Conservation (phyloP, 2,113 vertebrate genomes). For the Cavia porcellus region DNA sequence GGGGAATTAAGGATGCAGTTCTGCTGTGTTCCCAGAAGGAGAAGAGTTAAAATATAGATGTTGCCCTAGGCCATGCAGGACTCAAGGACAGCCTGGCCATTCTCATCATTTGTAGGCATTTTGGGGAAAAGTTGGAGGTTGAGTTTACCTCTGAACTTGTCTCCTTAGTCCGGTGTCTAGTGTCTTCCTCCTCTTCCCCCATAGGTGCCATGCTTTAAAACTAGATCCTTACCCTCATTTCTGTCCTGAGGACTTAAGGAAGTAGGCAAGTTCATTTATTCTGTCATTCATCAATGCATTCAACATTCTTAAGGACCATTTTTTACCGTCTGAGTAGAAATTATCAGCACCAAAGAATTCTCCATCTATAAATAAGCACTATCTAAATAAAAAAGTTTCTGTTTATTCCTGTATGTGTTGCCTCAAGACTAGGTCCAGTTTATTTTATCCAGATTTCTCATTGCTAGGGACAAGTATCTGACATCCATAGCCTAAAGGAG, state of each 20-base stretch:
- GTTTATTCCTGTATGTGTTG: neutral
- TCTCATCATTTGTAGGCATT: neutral
- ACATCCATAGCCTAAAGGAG: neutral
- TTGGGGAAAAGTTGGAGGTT: fast-evolving
- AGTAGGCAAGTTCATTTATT: neutral
- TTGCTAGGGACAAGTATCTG: neutral
- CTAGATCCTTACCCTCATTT: fast-evolving
- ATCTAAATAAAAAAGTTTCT: neutral
- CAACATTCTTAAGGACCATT: neutral
- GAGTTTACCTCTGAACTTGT: neutral
- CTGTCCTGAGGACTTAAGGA: neutral
- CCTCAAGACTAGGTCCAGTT: too few species aligned
- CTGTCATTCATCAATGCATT: neutral
- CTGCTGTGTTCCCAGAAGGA: fast-evolving
- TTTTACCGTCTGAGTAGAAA: neutral
- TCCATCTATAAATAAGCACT: neutral
- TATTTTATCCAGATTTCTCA: neutral
- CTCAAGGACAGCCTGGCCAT: neutral
- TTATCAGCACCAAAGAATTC: neutral
- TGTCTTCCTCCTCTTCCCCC: fast-evolving
- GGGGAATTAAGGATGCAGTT: fast-evolving
- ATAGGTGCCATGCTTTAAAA: fast-evolving
- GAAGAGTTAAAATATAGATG: fast-evolving
- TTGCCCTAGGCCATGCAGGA: fast-evolving
- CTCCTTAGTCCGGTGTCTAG: neutral